A percentile compares a stretch with the other conserved stretches of the same genome.
phyloP scores from a whole-genome alignment of 2,113 vertebrate genomes.

The Emydura subglobosa region DNA sequence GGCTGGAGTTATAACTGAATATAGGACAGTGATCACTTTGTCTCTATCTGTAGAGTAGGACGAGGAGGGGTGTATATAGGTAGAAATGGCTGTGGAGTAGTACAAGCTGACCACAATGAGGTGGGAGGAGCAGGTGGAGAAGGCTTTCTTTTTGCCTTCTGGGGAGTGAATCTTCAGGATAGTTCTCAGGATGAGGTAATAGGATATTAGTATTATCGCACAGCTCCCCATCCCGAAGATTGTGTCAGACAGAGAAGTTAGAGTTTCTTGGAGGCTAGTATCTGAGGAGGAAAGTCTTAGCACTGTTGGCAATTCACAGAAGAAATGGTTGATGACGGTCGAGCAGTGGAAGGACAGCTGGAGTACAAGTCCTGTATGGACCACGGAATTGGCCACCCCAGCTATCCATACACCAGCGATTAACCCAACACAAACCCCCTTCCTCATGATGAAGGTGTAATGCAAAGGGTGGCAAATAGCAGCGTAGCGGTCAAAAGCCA shows the following conservation, averaged over 20 bases:
- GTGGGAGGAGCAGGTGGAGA: too few relatives aligned
- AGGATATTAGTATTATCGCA: too few relatives aligned
- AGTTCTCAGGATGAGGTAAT: too few relatives aligned
- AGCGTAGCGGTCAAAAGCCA: neutral
- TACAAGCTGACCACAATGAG: too few relatives aligned
- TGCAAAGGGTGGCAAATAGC: neutral
- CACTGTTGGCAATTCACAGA: constrained; percentile 19
- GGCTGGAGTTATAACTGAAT: neutral
- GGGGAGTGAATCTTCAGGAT: too few relatives aligned
- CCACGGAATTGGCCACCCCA: constrained; percentile 22
- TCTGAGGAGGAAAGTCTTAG: neutral
- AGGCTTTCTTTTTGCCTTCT: too few relatives aligned
- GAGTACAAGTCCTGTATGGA: constrained; percentile 6
- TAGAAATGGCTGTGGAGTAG: too few relatives aligned
- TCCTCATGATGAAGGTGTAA: constrained; percentile 27
- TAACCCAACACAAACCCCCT: neutral
- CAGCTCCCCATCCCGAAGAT: too few relatives aligned
- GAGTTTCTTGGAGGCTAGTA: neutral
- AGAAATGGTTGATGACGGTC: neutral
- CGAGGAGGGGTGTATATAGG: too few relatives aligned
- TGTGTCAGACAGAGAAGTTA: neutral
- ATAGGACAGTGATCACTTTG: too few relatives aligned
- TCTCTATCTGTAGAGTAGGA: too few relatives aligned
- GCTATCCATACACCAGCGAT: neutral
- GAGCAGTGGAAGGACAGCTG: constrained; percentile 3